Conservation (phyloP, 1,140 invertebrate genomes). For the Dendrolimus kikuchii region DNA sequence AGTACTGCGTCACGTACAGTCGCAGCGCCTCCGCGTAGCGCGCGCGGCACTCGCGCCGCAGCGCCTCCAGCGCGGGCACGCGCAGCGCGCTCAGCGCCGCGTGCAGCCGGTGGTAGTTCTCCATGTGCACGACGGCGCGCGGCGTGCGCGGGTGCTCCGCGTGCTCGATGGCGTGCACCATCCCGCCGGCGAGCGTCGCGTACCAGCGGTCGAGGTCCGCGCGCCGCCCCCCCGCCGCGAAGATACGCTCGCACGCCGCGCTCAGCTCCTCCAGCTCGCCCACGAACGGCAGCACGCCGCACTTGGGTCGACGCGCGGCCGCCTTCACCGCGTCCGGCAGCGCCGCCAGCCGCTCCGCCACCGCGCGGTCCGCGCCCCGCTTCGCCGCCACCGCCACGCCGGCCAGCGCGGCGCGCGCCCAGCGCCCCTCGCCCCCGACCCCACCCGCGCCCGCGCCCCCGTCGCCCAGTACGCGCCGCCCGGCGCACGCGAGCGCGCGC, state of each 20-base stretch:
- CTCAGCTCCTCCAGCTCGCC: constrained; percentile 94
- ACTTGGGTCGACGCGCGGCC: constrained; percentile 79
- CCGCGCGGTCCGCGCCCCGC: constrained; percentile 93
- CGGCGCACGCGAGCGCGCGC: constrained; percentile 78
- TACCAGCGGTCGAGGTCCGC: constrained; percentile 98
- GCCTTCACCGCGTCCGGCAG: constrained; percentile 85
- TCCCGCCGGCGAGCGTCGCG: constrained; percentile 85
- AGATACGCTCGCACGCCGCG: constrained; percentile 88
- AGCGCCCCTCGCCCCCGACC: constrained; percentile 90
- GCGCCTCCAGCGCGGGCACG: constrained; percentile 89
- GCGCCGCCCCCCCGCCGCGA: constrained; percentile 89
- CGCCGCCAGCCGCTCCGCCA: constrained; percentile 88
- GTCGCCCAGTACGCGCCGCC: constrained; percentile 77
- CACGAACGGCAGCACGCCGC: constrained; percentile 94
- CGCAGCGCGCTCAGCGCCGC: constrained; percentile 91
- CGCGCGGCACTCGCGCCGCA: constrained; percentile 93
- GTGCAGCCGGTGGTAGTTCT: constrained; percentile 98
- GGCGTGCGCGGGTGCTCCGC: constrained; percentile 95
- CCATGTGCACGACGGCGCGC: constrained; percentile 93
- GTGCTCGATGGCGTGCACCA: constrained; percentile 88
- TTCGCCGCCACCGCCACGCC: constrained; percentile 83
- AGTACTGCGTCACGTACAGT: constrained; percentile 94
- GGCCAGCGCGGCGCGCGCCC: constrained; percentile 70
- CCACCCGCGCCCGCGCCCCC: constrained; percentile 14
- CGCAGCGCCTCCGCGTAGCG: constrained; percentile 93